Evolutionary conservation across 2,113 vertebrate genomes (phyloP).

Genomic region (Limnothrissa miodon): DNA sequence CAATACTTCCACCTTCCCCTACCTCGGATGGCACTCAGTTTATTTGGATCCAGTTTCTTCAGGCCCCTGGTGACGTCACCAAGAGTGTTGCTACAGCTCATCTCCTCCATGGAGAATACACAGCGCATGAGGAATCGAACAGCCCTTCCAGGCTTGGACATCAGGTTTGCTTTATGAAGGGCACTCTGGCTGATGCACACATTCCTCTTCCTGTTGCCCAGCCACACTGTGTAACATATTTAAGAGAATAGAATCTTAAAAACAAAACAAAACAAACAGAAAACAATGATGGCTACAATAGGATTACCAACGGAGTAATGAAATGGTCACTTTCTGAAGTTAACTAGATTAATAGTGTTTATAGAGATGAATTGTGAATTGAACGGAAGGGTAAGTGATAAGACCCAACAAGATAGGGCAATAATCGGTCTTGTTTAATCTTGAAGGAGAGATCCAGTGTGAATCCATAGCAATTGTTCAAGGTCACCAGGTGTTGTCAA

Average conservation of each 20-base stretch:
- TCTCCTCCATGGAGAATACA: conserved; percentile 69
- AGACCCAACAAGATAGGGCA: background rate
- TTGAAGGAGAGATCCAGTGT: background rate
- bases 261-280: background rate
- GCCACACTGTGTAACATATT: conserved; percentile 56
- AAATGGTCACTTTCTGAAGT: background rate
- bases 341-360: background rate
- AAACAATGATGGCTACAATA: background rate
- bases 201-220: conserved; percentile 73
- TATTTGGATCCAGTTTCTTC: conserved; percentile 71
- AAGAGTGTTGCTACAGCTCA: conserved; percentile 56
- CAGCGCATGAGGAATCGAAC: conserved; percentile 67
- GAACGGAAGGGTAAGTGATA: background rate
- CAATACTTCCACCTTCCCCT: background rate
- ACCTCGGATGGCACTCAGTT: conserved; percentile 77
- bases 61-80: conserved; percentile 39
- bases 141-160: conserved; percentile 63
- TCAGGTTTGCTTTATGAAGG: conserved; percentile 65
- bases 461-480: no score
- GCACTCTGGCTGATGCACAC: conserved; percentile 60
- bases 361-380: background rate
- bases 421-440: background rate
- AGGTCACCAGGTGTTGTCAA: no score
- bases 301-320: no score
- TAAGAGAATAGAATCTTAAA: background rate